Conservation (phyloP, 2,797 vertebrate species). For the Lithobates pipiens region DNA sequence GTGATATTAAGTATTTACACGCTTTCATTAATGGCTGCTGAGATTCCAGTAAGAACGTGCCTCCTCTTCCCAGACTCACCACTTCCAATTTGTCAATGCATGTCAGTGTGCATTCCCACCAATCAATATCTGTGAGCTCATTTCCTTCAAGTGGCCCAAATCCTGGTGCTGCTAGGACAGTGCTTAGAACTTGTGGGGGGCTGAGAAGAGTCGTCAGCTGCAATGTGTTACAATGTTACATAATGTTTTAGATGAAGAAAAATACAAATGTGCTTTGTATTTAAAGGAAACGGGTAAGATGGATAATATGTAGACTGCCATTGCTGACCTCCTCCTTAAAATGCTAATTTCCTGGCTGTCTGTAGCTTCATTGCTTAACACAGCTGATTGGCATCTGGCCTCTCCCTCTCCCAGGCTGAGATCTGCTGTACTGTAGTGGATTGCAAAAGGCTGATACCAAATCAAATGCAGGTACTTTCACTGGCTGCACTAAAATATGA, state of each 20-base stretch:
- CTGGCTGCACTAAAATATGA: too few relatives aligned
- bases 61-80: constrained; percentile 55
- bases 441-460: too few relatives aligned
- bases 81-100: constrained; percentile 39
- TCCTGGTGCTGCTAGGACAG: not conserved
- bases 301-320: not conserved
- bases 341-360: too few relatives aligned
- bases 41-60: constrained; percentile 47
- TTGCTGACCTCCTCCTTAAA: too few relatives aligned
- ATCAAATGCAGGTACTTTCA: too few relatives aligned
- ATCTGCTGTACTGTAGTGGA: too few relatives aligned
- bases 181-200: not conserved
- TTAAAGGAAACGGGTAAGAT: not conserved
- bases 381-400: too few relatives aligned
- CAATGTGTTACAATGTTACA: not conserved
- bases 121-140: constrained; percentile 54
- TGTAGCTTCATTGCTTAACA: too few relatives aligned
- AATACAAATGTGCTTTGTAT: not conserved
- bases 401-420: too few relatives aligned
- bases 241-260: not conserved
- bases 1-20: constrained; percentile 35
- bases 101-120: constrained; percentile 26
- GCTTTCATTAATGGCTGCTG: constrained; percentile 43
- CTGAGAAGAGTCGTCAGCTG: not conserved
- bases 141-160: constrained; percentile 19